These are phyloP conservation scores for Drepana falcataria DNA, from an alignment of 2,888 invertebrate species.

Conservation along the genomic window DNA sequence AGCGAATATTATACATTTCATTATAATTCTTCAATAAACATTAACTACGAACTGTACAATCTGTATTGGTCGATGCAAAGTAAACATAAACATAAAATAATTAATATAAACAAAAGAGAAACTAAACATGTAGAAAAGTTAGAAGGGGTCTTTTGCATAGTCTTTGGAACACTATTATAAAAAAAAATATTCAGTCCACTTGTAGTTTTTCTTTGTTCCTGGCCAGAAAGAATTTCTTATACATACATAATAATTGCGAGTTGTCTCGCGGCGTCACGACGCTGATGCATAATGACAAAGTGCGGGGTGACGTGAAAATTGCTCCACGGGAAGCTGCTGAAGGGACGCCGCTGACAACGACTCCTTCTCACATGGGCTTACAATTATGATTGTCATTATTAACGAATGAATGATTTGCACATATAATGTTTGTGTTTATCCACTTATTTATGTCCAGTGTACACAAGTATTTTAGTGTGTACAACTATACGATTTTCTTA, in stretches of 20 bases:
- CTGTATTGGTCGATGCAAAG: constrained; percentile 2
- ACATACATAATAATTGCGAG: constrained; percentile 78
- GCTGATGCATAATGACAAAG: constrained; percentile 77
- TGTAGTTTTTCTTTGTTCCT: constrained; percentile 43
- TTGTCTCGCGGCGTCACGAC: constrained; percentile 78
- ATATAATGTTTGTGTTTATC: constrained; percentile 1
- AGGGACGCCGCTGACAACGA: constrained; percentile 15
- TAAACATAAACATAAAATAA: no score
- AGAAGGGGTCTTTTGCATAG: no score
- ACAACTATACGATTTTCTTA: no score
- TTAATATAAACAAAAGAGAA: no score
- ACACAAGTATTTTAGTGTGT: no score
- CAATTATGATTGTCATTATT: constrained; percentile 31
- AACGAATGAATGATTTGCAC: constrained; percentile 13
- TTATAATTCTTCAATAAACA: constrained; percentile 21
- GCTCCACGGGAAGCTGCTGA: constrained; percentile 44
- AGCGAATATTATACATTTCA: constrained; percentile 37
- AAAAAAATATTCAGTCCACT: constrained; percentile 26
- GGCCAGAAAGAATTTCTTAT: constrained; percentile 73
- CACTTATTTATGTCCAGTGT: background rate
- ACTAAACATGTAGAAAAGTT: no score
- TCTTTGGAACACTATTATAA: background rate
- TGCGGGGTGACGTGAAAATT: constrained; percentile 76
- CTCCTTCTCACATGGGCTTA: constrained; percentile 22
- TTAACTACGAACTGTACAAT: constrained; percentile 14